These are phyloP conservation scores for Buceros bicornis DNA, from an alignment of 2,797 vertebrate species.

Conservation along the genomic window DNA sequence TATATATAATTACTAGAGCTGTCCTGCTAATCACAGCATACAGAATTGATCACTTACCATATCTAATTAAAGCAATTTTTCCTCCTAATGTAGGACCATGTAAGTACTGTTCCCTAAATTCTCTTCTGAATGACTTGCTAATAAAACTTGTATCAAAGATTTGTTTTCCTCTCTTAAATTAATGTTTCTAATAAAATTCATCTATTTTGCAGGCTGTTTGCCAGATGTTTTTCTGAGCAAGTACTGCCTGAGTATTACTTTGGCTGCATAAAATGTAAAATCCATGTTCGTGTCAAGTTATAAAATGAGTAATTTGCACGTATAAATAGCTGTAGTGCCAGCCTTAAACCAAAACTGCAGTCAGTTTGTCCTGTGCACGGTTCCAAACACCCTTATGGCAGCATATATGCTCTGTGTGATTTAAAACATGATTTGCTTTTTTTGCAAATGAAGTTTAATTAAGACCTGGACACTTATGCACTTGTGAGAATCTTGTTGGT, in stretches of 20 bases:
- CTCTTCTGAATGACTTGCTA: not conserved
- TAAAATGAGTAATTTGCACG: not conserved
- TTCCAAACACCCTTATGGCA: not conserved
- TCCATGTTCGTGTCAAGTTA: not conserved
- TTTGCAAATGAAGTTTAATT: not conserved
- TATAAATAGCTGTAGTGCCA: not conserved
- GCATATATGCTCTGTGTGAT: not conserved
- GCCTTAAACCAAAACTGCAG: not conserved
- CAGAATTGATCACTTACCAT: conserved; percentile 46
- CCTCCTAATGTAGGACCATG: not conserved
- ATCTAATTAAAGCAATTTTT: conserved; percentile 56
- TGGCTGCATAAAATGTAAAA: not conserved
- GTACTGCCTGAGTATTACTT: not conserved
- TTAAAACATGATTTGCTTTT: not conserved
- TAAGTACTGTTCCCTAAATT: conserved; percentile 4
- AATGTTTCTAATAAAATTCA: conserved; percentile 12
- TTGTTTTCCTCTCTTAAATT: conserved; percentile 39
- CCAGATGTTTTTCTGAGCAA: conserved; percentile 1
- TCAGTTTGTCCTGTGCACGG: not conserved
- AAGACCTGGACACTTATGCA: not conserved
- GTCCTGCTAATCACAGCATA: conserved; percentile 4
- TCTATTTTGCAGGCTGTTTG: not conserved
- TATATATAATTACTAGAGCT: conserved; percentile 3
- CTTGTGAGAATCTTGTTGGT: not conserved
- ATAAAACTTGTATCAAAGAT: conserved; percentile 11